Percentiles rank a stretch among this genome's conserved stretches.
These are phyloP conservation scores for Sebastes oblongus DNA, from an alignment of 2,797 vertebrate species.

Conservation along the genomic window DNA sequence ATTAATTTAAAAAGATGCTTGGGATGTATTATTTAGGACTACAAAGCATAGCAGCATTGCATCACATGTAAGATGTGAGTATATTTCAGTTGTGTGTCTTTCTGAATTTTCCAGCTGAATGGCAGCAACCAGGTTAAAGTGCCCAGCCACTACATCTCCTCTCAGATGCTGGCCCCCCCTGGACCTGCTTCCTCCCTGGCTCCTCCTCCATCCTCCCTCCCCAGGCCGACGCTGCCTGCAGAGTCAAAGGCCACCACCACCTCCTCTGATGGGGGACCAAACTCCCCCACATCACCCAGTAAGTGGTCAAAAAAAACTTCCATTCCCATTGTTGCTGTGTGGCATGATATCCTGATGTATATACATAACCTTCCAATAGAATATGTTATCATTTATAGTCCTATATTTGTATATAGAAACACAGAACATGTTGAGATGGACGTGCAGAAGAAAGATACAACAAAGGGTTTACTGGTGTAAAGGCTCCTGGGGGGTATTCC, in stretches of 20 bases:
- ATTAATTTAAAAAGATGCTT: background rate
- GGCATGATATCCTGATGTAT: background rate
- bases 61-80: background rate
- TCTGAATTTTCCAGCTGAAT: constrained; percentile 84
- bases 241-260: constrained; percentile 92
- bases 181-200: constrained; percentile 80
- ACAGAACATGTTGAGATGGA: background rate
- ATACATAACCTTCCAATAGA: background rate
- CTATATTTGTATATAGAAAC: background rate
- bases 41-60: background rate
- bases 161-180: constrained; percentile 92
- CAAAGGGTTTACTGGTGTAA: background rate
- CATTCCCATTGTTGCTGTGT: background rate
- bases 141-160: constrained; percentile 92
- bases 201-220: constrained; percentile 77
- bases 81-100: background rate
- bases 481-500: background rate
- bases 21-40: background rate
- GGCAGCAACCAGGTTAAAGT: constrained; percentile 94
- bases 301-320: constrained; percentile 68
- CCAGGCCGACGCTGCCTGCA: constrained; percentile 80
- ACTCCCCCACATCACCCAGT: constrained; percentile 92
- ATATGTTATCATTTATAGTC: background rate
- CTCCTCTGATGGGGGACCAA: constrained; percentile 88
- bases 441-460: background rate